Percentiles rank a stretch among this genome's conserved stretches.
Evolutionary conservation across 2,113 vertebrate species (phyloP).

Genomic region (Actenoides hombroni): DNA sequence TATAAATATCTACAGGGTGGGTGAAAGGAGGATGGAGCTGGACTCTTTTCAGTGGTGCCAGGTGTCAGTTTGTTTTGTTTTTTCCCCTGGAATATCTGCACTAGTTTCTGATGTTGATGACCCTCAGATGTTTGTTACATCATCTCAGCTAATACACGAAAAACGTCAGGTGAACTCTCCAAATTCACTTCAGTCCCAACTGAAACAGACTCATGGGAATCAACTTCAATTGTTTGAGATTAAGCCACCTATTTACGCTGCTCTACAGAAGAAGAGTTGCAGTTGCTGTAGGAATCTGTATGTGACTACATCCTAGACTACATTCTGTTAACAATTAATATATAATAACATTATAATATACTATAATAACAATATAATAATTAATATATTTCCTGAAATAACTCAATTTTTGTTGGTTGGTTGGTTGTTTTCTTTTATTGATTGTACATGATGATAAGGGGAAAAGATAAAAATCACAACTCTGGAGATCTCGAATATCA

Average conservation of each 20-base stretch:
- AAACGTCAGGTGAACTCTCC: neutral
- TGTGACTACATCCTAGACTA: neutral
- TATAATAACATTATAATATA: too few relatives aligned
- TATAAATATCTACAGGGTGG: too few relatives aligned
- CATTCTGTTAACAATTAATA: too few relatives aligned
- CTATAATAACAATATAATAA: neutral
- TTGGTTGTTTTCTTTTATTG: neutral
- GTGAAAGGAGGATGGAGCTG: too few relatives aligned
- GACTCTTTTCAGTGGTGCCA: too few relatives aligned
- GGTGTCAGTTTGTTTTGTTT: too few relatives aligned
- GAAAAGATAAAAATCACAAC: neutral
- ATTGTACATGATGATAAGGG: neutral
- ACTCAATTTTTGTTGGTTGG: neutral
- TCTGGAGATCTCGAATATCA: neutral
- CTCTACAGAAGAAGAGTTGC: neutral
- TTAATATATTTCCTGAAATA: neutral
- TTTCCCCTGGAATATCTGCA: neutral
- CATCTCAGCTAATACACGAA: neutral
- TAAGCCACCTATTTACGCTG: neutral
- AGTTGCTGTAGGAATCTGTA: neutral
- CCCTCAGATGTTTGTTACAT: neutral
- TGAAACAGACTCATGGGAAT: neutral
- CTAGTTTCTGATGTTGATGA: neutral
- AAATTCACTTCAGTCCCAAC: neutral
- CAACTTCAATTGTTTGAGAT: neutral